Evolutionary conservation across 1,140 invertebrate species (phyloP).

Genomic region (Hycleus cichorii): DNA sequence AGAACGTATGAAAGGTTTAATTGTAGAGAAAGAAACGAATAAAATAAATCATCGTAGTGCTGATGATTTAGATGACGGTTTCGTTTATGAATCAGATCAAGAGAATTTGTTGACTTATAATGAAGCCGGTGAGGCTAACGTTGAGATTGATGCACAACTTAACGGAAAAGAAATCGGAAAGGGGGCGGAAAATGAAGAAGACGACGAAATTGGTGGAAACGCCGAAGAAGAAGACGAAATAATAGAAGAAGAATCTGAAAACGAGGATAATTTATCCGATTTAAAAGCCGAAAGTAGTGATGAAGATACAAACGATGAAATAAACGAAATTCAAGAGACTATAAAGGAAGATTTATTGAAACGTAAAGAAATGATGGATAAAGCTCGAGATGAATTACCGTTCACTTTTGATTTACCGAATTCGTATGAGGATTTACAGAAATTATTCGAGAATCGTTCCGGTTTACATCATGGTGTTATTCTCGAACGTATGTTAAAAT

Average conservation of each 20-base stretch:
- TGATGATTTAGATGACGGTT: constrained; percentile 74
- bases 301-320: constrained; percentile 17
- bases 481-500: constrained; percentile 77
- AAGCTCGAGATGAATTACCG: constrained; percentile 58
- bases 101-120: constrained; percentile 44
- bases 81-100: constrained; percentile 47
- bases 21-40: constrained; percentile 36
- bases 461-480: constrained; percentile 59
- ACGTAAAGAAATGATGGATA: constrained; percentile 49
- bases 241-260: constrained; percentile 35
- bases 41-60: constrained; percentile 50
- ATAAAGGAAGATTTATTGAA: constrained; percentile 38
- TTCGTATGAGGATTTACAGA: constrained; percentile 57
- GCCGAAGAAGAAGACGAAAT: constrained; percentile 35
- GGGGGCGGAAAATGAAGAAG: constrained; percentile 26
- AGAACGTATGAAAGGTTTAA: constrained; percentile 64
- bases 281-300: constrained; percentile 33
- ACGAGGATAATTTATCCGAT: constrained; percentile 38
- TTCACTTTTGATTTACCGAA: constrained; percentile 62
- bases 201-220: constrained; percentile 26
- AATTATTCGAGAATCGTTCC: constrained; percentile 54
- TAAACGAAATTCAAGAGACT: constrained; percentile 22
- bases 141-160: constrained; percentile 25
- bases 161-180: constrained; percentile 31
- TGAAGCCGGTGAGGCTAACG: constrained; percentile 41